Evolutionary conservation across 1,140 invertebrate genomes (phyloP), one percentile per base, ranked within the genome.

Genomic region (Mylabris phalerata): DNA sequence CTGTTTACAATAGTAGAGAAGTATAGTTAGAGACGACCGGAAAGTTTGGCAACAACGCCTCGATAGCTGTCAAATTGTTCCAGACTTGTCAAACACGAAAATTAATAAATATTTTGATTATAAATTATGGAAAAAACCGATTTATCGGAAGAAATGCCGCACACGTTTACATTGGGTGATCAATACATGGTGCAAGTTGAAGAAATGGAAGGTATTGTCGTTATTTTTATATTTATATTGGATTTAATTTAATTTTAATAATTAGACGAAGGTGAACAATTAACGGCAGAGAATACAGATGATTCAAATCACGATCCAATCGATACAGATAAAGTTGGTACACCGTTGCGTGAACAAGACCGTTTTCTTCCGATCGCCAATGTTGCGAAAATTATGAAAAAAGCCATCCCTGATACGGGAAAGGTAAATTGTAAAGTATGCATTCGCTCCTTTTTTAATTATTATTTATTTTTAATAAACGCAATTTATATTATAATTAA

Each of bases 311-410:
- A 84, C 65, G 80, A 81, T 25, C 73, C 77, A 4, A 56, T 54
- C 44, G 81, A 80, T 54, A 75, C 79, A 67, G 73, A 72, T 50
- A 71, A 75, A 54, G 51, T 67, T 7, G 71, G 73, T 13, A 77
- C 79, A 4, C 84, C 85, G 3, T 71, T 95, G 27, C 75, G 89
- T 40, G 90, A 94, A 74, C 92, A 98, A 77, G 95, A 98, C 74
- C 80, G 95, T 65, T 98, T 98, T 75, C 77, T 98, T 45, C 96
- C 96, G 1, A 98, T 98, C 65, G 97, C 97, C 19, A 99, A 99
- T 79, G 94, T 99, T 45, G 93, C 95, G 0, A 90, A 98, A 78
- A 98, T 99, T 43, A 99, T 99, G 98, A 99, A 99, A 77, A 86
- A 90, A 72, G 92, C 93, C 4, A 95, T 99, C 65, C 97, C 97